A percentile compares a stretch with the other conserved stretches of the same genome.
phyloP scores from a whole-genome alignment of 2,888 invertebrate species.

The Athrips mouffetella region DNA sequence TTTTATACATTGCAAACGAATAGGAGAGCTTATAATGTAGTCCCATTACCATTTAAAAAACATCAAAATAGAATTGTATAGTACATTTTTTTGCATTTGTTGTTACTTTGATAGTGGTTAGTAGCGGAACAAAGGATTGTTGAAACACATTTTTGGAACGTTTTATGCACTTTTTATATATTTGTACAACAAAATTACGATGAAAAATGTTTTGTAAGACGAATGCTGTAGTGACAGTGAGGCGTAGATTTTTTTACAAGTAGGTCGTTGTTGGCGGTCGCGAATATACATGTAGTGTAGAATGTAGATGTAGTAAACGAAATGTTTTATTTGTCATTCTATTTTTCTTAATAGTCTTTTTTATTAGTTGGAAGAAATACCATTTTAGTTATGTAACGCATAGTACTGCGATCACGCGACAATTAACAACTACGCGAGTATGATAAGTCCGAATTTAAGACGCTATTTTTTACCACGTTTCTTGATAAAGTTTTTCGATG shows the following conservation, averaged over 20 bases:
- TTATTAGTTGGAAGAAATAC: too few species aligned
- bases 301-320: too few species aligned
- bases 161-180: conserved; percentile 76
- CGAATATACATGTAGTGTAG: background rate
- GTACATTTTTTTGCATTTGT: conserved; percentile 42
- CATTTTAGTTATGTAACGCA: too few species aligned
- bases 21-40: too few species aligned
- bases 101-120: conserved; percentile 27
- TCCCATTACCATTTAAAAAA: too few species aligned
- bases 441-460: too few species aligned
- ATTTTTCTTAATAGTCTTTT: too few species aligned
- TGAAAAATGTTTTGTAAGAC: conserved; percentile 49
- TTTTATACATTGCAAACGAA: too few species aligned
- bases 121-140: conserved; percentile 46
- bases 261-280: conserved; percentile 10
- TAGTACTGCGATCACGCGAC: too few species aligned
- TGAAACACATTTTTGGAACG: conserved; percentile 70
- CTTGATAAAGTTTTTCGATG: too few species aligned
- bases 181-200: conserved; percentile 60
- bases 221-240: conserved; percentile 59
- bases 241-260: conserved; percentile 34
- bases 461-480: too few species aligned
- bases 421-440: too few species aligned
- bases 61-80: conserved; percentile 21
- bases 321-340: background rate